Percentiles rank a stretch among this genome's conserved stretches.
phyloP scores from a whole-genome alignment of 2,888 invertebrate species.

The Alloscopus bannaensis region DNA sequence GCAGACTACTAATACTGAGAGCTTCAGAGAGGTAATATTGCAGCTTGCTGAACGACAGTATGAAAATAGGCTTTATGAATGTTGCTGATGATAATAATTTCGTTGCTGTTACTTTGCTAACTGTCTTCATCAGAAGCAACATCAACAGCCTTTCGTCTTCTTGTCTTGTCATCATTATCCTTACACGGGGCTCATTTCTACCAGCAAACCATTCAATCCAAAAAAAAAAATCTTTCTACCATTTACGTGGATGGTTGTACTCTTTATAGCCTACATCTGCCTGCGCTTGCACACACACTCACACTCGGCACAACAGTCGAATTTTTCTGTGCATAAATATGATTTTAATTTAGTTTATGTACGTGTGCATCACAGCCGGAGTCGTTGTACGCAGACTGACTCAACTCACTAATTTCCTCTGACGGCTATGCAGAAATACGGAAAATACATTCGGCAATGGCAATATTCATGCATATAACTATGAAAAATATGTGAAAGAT shows the following conservation, averaged over 20 bases:
- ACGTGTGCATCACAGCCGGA: neutral
- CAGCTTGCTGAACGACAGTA: conserved; percentile 11
- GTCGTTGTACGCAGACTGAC: neutral
- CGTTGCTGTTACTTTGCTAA: conserved; percentile 45
- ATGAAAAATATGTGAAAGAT: neutral
- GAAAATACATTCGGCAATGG: conserved; percentile 27
- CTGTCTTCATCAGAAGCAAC: conserved; percentile 31
- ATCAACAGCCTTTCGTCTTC: conserved; percentile 36
- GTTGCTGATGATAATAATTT: conserved; percentile 37
- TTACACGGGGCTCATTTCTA: conserved; percentile 5
- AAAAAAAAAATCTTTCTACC: conserved; percentile 14
- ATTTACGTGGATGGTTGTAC: neutral
- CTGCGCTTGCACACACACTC: neutral
- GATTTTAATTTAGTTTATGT: too few species aligned
- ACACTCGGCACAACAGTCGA: neutral
- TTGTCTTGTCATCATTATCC: conserved; percentile 37
- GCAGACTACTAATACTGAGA: too few species aligned
- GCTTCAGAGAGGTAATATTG: neutral
- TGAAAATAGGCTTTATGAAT: conserved; percentile 29
- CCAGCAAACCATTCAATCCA: conserved; percentile 11
- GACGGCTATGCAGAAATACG: conserved; percentile 42
- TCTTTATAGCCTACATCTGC: conserved; percentile 14
- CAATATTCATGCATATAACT: neutral
- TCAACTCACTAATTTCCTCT: conserved; percentile 34
- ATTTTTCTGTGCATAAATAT: neutral